Evolutionary conservation across 2,113 vertebrate genomes (phyloP), one percentile per base, ranked within the genome.

Genomic region (Morone chrysops): DNA sequence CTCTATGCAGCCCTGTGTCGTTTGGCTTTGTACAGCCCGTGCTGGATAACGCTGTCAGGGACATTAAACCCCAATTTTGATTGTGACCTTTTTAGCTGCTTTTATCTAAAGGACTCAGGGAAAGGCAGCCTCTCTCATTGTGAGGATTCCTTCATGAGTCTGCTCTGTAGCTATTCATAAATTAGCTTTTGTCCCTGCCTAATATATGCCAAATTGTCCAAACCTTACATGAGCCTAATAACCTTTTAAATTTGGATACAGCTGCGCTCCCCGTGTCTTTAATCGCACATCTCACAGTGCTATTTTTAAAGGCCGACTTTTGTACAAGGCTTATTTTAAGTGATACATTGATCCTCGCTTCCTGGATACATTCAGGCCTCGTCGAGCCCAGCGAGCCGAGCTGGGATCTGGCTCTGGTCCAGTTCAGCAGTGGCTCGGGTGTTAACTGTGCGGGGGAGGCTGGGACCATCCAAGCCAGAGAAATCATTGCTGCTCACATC

Each of bases 21-120:
- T 86, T 70, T 78, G 65, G 89, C 82, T 90, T 70, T 83, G 67
- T 75, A 78, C 53, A 66, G 83, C 88, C 78, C 54, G 45, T 36
- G 66, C 81, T 70, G 61, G 56, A 85, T 79, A 90, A 88, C 61
- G 73, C 79, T 68, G 72, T 84, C 71, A 82, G 72, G 62, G 53
- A 89, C 69, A 86, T 83, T 77, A 81, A 87, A 90, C 61, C 70
- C 77, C 61, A 81, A 78, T 86, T 31, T 89, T 87, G 59, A 86
- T 56, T 80, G 45, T 90, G 91, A 92, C 90, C 87, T 92, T 93
- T 92, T 84, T 70, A 75, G 78, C 59, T 85, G 61, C 62, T 72
- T 85, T 92, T 81, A 87, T 88, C 80, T 72, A 63, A 76, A 66
- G 18, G 45, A 84, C 61, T 78, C 36, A 10, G 65, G 59, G 41